Percentiles rank a stretch among this genome's conserved stretches.
These are phyloP conservation scores for Melolontha melolontha DNA, from an alignment of 2,888 invertebrate genomes.

Conservation along the genomic window DNA sequence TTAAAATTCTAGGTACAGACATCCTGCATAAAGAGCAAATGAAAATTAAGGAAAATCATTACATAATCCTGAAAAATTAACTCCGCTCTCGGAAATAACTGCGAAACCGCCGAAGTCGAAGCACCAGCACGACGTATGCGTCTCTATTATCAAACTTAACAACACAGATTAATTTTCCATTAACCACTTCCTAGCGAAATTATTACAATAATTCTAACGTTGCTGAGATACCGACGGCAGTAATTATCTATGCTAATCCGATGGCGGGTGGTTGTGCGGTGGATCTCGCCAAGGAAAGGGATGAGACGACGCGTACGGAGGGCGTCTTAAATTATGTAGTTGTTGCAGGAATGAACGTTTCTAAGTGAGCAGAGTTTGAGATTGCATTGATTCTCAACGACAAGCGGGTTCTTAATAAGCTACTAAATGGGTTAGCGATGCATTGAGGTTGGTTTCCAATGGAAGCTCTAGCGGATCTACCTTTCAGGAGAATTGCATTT, in stretches of 20 bases:
- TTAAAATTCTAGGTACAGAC: too few relatives aligned
- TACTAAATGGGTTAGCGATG: conserved; percentile 28
- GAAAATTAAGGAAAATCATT: conserved; percentile 7
- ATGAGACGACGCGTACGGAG: conserved; percentile 4
- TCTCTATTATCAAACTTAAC: conserved; percentile 33
- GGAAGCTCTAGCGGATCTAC: conserved; percentile 1
- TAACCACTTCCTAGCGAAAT: conserved; percentile 37
- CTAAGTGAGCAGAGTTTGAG: conserved; percentile 25
- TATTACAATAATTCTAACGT: conserved; percentile 32
- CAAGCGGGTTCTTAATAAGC: conserved; percentile 22
- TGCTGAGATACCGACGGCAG: conserved; percentile 25
- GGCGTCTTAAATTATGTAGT: conserved; percentile 30
- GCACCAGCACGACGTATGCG: conserved; percentile 11
- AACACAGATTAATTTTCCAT: conserved; percentile 36
- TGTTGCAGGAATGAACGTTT: not conserved
- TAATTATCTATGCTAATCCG: conserved; percentile 36
- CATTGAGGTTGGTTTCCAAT: conserved; percentile 8
- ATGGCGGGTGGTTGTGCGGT: conserved; percentile 1
- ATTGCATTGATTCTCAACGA: conserved; percentile 29
- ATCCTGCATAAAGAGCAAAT: too few relatives aligned
- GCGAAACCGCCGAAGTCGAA: not conserved
- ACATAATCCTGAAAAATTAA: conserved; percentile 27
- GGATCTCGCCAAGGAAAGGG: not conserved
- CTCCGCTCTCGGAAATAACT: not conserved
- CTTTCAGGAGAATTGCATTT: not conserved